Base-by-base conservation (phyloP, 2,888 invertebrate species). In the Pyrgus malvae region DNA sequence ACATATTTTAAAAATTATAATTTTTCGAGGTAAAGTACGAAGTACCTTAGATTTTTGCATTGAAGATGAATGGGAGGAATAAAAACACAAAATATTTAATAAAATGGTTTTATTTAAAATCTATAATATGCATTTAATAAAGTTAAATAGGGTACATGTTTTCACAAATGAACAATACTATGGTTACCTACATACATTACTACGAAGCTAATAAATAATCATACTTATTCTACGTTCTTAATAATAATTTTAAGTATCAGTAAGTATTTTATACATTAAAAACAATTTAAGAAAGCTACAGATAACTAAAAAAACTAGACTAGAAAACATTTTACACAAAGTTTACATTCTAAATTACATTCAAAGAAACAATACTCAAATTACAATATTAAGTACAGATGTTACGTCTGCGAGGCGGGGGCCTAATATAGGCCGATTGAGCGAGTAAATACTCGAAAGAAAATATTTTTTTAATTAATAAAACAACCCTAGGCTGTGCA, bases 391-490 rank as follows among this genome's bases (percentile, higher is more conserved):
- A 83, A 80, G 75, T 84, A 84, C 81, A 80, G 70, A 76, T 48
- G 50, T 74, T 70, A 76, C 74, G 78, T 80, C 71, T 79, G 71
- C 61, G 72, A 83, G 80, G 84, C 83, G 75, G 81, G 6, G 65
- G 68, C 83, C 82, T 83, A 80, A 78, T 78, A 63, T 80, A 84
- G 85, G 80, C 70, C 66, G 61, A 57, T 37, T 42, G 25, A 35
- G 23, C 55, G 67, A 73, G 68, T 62, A 53, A 49, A 60, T 59
- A 63, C 69, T 69, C 66, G 58, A 17, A 56, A 37, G 35, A 19
- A 17, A 8, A 19, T 45, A 38, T 38, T 45, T 29, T 49, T 21
- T 14, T 45, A 45, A 56, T 27, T 31, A 48, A 48, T 45, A 37
- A 40, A 35, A 25, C 9, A 25, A 5, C 35, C 7, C 37, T 11